These are phyloP conservation scores for Uloborus plumipes DNA, from an alignment of 2,888 invertebrate genomes.

Conservation along the genomic window DNA sequence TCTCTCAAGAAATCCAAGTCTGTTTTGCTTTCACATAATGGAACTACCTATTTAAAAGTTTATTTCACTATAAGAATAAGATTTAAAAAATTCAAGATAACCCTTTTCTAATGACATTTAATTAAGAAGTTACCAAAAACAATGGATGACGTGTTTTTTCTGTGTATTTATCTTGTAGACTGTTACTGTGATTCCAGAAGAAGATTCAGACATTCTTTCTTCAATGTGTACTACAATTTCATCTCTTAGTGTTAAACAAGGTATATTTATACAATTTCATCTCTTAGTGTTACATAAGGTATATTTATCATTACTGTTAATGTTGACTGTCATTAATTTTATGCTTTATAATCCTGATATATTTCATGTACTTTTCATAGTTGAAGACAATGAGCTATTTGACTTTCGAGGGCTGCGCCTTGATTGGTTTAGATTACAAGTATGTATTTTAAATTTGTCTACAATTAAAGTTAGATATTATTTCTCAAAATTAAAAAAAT, in stretches of 20 bases:
- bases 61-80: too few relatives aligned
- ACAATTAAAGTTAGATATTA: neutral
- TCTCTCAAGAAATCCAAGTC: too few relatives aligned
- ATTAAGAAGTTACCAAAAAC: too few relatives aligned
- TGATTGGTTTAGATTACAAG: conserved; percentile 97
- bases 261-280: conserved; percentile 79
- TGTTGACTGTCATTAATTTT: neutral
- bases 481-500: neutral
- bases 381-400: conserved; percentile 94
- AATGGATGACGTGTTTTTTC: neutral
- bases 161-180: conserved; percentile 55
- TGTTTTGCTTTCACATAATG: too few relatives aligned
- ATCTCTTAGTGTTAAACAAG: conserved; percentile 88
- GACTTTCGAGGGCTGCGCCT: conserved; percentile 94
- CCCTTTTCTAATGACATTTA: too few relatives aligned
- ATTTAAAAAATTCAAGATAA: too few relatives aligned
- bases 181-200: conserved; percentile 79
- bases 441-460: conserved; percentile 59
- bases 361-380: conserved; percentile 72
- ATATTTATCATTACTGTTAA: conserved; percentile 19
- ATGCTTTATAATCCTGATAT: conserved; percentile 6
- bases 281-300: conserved; percentile 88
- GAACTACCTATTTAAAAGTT: too few relatives aligned
- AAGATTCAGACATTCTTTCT: conserved; percentile 93
- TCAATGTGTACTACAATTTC: conserved; percentile 91